Percentiles rank a stretch among this genome's conserved stretches.
These are phyloP conservation scores for Bunonema sp. DNA, from an alignment of 2,888 invertebrate genomes.

Conservation along the genomic window DNA sequence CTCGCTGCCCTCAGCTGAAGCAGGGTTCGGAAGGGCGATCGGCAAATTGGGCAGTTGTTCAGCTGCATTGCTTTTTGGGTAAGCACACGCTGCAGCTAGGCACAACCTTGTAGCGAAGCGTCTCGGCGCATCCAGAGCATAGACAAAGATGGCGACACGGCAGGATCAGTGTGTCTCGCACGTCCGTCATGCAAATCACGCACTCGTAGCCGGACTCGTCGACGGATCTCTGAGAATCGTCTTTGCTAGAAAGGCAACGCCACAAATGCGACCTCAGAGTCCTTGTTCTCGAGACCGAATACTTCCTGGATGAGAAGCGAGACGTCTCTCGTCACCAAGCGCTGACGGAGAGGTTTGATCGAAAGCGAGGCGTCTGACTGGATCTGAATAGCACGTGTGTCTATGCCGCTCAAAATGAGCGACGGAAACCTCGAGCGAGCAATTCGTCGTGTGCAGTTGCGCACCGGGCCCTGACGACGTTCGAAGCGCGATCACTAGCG, in stretches of 20 bases:
- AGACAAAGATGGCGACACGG: constrained; percentile 90
- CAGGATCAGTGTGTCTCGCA: constrained; percentile 79
- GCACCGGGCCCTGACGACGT: constrained; percentile 15
- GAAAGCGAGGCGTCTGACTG: no score
- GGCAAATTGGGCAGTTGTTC: constrained; percentile 93
- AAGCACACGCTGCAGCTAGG: neutral
- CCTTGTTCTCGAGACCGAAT: constrained; percentile 94
- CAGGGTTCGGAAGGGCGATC: constrained; percentile 91
- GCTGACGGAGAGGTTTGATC: no score
- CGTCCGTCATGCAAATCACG: constrained; percentile 95
- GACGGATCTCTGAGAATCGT: constrained; percentile 1
- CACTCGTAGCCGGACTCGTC: constrained; percentile 92
- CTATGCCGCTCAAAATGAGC: no score
- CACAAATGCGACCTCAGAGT: no score
- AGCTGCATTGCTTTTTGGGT: constrained; percentile 51
- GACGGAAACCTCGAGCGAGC: constrained; percentile 23
- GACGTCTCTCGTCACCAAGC: neutral
- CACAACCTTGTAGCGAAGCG: constrained; percentile 65
- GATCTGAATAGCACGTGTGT: no score
- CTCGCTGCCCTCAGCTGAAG: constrained; percentile 84
- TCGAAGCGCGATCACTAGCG: constrained; percentile 31
- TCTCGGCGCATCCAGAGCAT: constrained; percentile 91
- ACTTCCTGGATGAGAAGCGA: constrained; percentile 56
- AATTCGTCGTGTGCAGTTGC: constrained; percentile 36
- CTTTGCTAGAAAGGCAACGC: constrained; percentile 3